Percentiles rank a stretch among this genome's conserved stretches.
Conservation (phyloP, 2,113 vertebrate genomes). For the Nothocercus nigrocapillus region DNA sequence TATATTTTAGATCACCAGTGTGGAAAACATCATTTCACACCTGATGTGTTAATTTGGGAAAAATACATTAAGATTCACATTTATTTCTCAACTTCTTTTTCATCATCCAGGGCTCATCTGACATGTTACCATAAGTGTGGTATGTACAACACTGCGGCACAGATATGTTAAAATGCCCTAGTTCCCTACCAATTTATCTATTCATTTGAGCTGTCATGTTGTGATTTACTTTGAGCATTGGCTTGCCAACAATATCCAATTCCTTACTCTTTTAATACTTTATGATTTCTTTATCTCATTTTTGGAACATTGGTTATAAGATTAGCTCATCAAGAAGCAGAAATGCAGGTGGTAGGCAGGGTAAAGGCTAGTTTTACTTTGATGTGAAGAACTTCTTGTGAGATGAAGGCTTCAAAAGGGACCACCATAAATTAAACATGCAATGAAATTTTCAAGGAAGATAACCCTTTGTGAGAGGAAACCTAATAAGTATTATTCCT, state of each 20-base stretch:
- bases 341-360: not conserved
- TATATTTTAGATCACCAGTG: conserved; percentile 52
- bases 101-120: not conserved
- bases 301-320: not conserved
- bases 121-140: not conserved
- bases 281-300: not conserved
- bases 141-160: not conserved
- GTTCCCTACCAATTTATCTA: not conserved
- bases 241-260: not conserved
- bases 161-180: not conserved
- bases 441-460: not conserved
- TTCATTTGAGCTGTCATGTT: not conserved
- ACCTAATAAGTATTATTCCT: not conserved
- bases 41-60: conserved; percentile 44
- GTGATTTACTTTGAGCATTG: not conserved
- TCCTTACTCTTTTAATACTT: not conserved
- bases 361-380: not conserved
- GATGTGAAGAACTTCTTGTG: not conserved
- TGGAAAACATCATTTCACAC: conserved; percentile 65
- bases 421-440: not conserved
- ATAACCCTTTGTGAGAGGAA: not conserved
- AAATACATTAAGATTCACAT: conserved; percentile 38
- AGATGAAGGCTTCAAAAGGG: not conserved
- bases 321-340: not conserved
- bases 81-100: not conserved